A percentile compares a stretch with the other conserved stretches of the same genome.
phyloP scores from a whole-genome alignment of 2,888 invertebrate genomes.

The Pyrrhosoma nymphula region DNA sequence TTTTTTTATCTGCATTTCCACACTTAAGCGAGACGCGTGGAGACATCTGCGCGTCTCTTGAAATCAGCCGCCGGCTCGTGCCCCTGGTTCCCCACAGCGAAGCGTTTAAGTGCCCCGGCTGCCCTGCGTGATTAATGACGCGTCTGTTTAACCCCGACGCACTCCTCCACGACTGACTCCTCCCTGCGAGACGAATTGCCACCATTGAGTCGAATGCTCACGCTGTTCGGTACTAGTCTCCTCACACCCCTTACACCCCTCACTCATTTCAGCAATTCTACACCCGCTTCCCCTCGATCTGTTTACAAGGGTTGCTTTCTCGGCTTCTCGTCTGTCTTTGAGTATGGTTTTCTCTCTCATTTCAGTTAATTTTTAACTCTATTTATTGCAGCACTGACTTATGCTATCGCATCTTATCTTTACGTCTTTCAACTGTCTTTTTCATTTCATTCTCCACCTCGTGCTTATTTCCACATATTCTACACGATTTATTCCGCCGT shows the following conservation, averaged over 20 bases:
- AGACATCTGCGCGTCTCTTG: slow-evolving; percentile 50
- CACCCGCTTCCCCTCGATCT: background rate
- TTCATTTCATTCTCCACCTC: background rate
- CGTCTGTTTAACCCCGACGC: slow-evolving; percentile 56
- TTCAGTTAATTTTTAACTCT: background rate
- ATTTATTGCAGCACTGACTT: background rate
- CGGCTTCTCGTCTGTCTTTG: background rate
- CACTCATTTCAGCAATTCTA: background rate
- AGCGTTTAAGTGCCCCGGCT: slow-evolving; percentile 49
- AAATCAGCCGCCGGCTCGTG: slow-evolving; percentile 36
- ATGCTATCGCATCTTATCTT: no score
- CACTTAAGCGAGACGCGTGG: background rate
- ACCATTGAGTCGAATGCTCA: slow-evolving; percentile 40
- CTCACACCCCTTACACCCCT: background rate
- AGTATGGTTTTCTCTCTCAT: background rate
- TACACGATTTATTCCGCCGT: no score
- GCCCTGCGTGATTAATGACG: slow-evolving; percentile 60
- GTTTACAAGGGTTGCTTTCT: background rate
- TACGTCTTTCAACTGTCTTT: background rate
- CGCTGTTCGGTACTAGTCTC: background rate
- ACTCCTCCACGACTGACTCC: slow-evolving; percentile 33
- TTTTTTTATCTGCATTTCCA: background rate
- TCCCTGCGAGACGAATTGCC: slow-evolving; percentile 62
- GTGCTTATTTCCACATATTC: no score
- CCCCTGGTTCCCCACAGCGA: slow-evolving; percentile 33